These are phyloP conservation scores for Tribolium madens DNA, from an alignment of 1,140 invertebrate genomes.

Conservation along the genomic window DNA sequence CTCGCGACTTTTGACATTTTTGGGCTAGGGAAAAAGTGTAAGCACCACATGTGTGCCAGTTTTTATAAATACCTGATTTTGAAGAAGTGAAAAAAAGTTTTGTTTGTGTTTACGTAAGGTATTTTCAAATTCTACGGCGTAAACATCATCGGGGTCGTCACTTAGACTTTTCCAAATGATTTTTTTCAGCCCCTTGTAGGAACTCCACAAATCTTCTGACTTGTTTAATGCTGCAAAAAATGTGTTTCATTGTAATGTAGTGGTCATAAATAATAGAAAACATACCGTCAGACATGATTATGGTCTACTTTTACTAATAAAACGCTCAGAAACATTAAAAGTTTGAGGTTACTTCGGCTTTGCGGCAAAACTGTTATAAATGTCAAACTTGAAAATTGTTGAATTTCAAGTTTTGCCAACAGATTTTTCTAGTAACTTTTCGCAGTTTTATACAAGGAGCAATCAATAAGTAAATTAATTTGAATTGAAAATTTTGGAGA, in stretches of 20 bases:
- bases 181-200: constrained; percentile 84
- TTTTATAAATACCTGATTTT: constrained; percentile 78
- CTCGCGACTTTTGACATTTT: constrained; percentile 81
- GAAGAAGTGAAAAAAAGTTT: constrained; percentile 88
- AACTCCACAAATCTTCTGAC: constrained; percentile 87
- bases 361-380: constrained; percentile 1
- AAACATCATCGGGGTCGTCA: constrained; percentile 72
- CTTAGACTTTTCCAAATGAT: constrained; percentile 80
- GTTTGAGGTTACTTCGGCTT: background rate
- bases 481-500: background rate
- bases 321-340: constrained; percentile 3
- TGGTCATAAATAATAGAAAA: background rate
- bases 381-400: background rate
- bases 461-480: background rate
- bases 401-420: background rate
- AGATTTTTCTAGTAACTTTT: background rate
- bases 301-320: background rate
- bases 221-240: constrained; percentile 56
- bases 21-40: constrained; percentile 72
- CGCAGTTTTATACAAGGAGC: background rate
- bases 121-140: constrained; percentile 83
- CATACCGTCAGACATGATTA: constrained; percentile 1
- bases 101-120: constrained; percentile 85
- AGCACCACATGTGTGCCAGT: constrained; percentile 40
- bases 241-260: background rate